Percentiles rank a stretch among this genome's conserved stretches.
Conservation (phyloP, 2,888 invertebrate genomes). For the Epinotia nisella region DNA sequence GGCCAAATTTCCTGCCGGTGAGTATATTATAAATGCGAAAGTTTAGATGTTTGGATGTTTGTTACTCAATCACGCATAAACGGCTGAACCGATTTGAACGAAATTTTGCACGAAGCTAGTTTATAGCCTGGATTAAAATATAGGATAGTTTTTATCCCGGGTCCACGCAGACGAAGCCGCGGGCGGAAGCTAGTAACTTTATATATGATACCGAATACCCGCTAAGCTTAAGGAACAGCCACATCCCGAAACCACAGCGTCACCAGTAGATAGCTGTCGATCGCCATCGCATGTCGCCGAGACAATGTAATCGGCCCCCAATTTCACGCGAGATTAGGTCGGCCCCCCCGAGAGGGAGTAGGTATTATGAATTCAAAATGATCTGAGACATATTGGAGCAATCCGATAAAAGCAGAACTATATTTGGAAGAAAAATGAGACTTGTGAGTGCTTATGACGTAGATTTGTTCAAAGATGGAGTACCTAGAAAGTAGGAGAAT, state of each 20-base stretch:
- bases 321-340: conserved; percentile 38
- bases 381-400: conserved; percentile 11
- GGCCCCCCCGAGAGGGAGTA: conserved; percentile 7
- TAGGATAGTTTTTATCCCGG: too few relatives aligned
- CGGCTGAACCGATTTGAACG: too few relatives aligned
- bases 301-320: conserved; percentile 37
- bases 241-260: conserved; percentile 15
- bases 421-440: conserved; percentile 7
- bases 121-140: too few relatives aligned
- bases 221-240: conserved; percentile 8
- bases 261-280: conserved; percentile 5
- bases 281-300: conserved; percentile 19
- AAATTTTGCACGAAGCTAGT: too few relatives aligned
- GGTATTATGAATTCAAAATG: conserved; percentile 35
- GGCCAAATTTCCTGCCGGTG: too few relatives aligned
- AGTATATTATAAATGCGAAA: too few relatives aligned
- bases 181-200: too few relatives aligned
- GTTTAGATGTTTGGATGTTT: too few relatives aligned
- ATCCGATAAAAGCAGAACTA: not conserved
- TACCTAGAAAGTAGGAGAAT: too few relatives aligned
- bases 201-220: not conserved
- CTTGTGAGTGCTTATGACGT: conserved; percentile 1
- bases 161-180: too few relatives aligned
- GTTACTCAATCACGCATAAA: too few relatives aligned
- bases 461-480: conserved; percentile 1